Evolutionary conservation across 2,888 invertebrate species (phyloP), one percentile per base, ranked within the genome.

Genomic region (Eutolmus rufibarbis): DNA sequence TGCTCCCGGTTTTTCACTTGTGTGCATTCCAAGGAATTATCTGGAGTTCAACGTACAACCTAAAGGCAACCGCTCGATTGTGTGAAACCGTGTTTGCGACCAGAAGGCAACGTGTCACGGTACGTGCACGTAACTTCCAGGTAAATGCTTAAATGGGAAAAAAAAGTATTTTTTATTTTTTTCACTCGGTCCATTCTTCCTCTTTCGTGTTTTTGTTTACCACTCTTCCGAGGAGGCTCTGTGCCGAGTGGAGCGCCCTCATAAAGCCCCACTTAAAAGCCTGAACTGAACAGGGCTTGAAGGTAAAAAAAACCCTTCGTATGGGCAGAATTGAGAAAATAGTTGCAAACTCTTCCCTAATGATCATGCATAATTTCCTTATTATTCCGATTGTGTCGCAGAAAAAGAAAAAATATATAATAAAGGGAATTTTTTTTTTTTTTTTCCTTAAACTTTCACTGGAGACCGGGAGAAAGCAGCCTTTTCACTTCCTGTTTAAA

Each of bases 81-180:
- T 66, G 28, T 28, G 12, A 66, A 66, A 66, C 28, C 9, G 66
- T 78, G 78, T 78, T 78, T 78, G 78, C 37, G n/a, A 37, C 78
- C 78, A 78, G 78, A 78, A 78, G 78, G 78, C 43, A 78, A 78
- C 78, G 78, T 78, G 78, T 78, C 78, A 78, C 78, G 78, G 78
- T 43, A 78, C 16, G 78, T 78, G 78, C 78, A 78, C 78, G 14
- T 78, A 78, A 23, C 43, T 78, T 19, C 23, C n/a, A 8, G 78
- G 78, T 78, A 78, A 78, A 78, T 78, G 23, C 43, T 78, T 8
- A 37, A 78, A 78, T 78, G 78, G 78, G 78, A 78, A 78, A 78
- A 78, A 46, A 46, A 46, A 23, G 0, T 46, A 12, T 2, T 14
- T 46, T 46, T 46, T 16, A 16, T 14, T 14, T 23, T 76, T 37